These are phyloP conservation scores for Actenoides lindsayi DNA, from an alignment of 2,113 vertebrate species.

Conservation along the genomic window DNA sequence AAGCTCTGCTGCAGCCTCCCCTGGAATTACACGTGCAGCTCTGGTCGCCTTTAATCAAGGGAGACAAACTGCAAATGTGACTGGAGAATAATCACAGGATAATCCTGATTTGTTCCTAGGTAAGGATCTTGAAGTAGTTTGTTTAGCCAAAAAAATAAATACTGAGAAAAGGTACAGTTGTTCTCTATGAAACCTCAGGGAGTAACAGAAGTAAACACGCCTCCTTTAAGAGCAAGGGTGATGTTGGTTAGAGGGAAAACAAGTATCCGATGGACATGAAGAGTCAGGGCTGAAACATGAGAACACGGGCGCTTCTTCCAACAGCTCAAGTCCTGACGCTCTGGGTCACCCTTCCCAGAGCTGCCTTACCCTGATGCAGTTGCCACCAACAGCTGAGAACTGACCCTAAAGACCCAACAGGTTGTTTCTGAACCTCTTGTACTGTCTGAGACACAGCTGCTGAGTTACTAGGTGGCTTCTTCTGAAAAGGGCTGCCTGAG, in stretches of 20 bases:
- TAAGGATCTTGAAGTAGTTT: background rate
- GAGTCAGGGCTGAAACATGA: constrained; percentile 50
- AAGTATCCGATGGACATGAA: constrained; percentile 57
- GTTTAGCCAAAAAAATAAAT: background rate
- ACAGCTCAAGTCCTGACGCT: background rate
- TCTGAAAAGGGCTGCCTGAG: background rate
- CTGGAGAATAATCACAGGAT: background rate
- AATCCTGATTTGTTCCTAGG: background rate
- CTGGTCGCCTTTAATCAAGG: background rate
- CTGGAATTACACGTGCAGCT: background rate
- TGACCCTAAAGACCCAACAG: background rate
- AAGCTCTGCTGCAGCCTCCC: background rate
- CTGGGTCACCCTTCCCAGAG: background rate
- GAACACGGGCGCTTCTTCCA: constrained; percentile 13
- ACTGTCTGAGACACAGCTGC: background rate
- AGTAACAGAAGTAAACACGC: constrained; percentile 48
- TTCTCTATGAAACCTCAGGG: background rate
- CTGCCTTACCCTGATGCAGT: background rate
- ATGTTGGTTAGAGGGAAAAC: constrained; percentile 20
- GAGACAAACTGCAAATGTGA: background rate
- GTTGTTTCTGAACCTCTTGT: background rate
- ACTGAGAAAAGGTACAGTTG: background rate
- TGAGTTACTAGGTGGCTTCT: background rate
- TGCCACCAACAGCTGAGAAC: background rate
- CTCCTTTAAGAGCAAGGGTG: constrained; percentile 35